Evolutionary conservation across 1,140 invertebrate genomes (phyloP), one percentile per base, ranked within the genome.

Genomic region (Drosophila bipectinata): DNA sequence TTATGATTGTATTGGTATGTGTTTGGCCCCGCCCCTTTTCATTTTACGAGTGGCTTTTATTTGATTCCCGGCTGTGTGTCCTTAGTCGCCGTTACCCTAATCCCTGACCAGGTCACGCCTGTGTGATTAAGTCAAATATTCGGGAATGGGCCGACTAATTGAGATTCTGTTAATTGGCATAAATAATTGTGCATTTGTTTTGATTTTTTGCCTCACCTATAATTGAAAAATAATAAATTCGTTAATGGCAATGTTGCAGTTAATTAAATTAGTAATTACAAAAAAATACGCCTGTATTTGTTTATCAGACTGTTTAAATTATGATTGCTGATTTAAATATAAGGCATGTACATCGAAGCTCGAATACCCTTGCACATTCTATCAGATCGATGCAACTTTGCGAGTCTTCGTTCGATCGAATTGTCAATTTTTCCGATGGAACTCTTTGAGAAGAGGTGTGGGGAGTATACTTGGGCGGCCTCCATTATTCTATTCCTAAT

Each of bases 21-120:
- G 44, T 1, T 15, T 10, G 5, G 34, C 47, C 48, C 48, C 37
- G 48, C 32, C 48, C 4, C 1, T 41, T 30, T 53, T 32, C 26
- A 62, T 77, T 81, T 85, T 62, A 85, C 75, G 60, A 67, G 57
- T 56, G 62, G 79, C 52, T 74, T 80, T 60, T 61, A 68, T 78
- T 78, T 81, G 59, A 74, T 71, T 41, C 7, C 32, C 21, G n/a
- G 59, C 41, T 77, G 73, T 66, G 60, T 74, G 64, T 44, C 51
- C 6, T 21, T 60, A 28, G 45, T 62, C 39, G 4, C 30, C 58
- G 18, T 18, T 32, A 9, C 32, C 61, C 34, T 55, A 37, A 51
- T 45, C 56, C 45, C 60, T 41, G 48, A 47, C 57, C 15, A 7
- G 21, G 56, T 54, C 44, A 49, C 37, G 51, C 71, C 51, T 21